Base-by-base conservation (phyloP, 2,113 vertebrate species). In the Arizona elegans region DNA sequence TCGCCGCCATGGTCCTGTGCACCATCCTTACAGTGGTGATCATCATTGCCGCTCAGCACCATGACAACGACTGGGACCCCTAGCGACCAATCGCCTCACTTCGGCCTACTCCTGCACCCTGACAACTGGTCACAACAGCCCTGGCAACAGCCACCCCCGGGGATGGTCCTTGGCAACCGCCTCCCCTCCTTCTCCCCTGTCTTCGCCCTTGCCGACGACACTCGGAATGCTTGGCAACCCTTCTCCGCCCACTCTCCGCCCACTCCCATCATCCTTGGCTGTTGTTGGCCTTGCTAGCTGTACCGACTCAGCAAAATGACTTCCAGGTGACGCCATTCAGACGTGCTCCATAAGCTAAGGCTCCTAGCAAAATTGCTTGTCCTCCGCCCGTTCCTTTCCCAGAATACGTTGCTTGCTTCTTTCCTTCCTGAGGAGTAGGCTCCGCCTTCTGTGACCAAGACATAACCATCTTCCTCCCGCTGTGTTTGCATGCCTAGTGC, bases 11-110 rank as follows among this genome's bases (percentile, higher is more conserved):
- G 93, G 98, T 99, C 94, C 98, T 99, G 91, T 99, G 99, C 96
- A 99, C 98, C 97, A 99, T 99, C 96, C 98, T 99, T 91, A 99
- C 98, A 1, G 98, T 99, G 65, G 99, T 99, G 58, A 98, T 99
- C 96, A 99, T 99, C 97, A 99, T 99, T n/a, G 98, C 98, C 56
- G 98, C 99, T 11, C 98, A 99, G 97, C 98, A 99, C 95, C 98
- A 99, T 1, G 98, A 99, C 55, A 98, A 99, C 91, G 98, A 99
- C 95, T 99, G 98, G 99, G 99, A 99, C 59, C 98, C 98, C 9
- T 99, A 98, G 95, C 92, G 50, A 26, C 19, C 24, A 21, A 62
- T 6, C 55, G 4, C 94, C 90, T 43, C 7, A 65, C 93, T 65
- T 54, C 8, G 6, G 43, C 62, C 62, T 89, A 56, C 53, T 88